Evolutionary conservation across 1,140 invertebrate species (phyloP).

Genomic region (Halesus radiatus): DNA sequence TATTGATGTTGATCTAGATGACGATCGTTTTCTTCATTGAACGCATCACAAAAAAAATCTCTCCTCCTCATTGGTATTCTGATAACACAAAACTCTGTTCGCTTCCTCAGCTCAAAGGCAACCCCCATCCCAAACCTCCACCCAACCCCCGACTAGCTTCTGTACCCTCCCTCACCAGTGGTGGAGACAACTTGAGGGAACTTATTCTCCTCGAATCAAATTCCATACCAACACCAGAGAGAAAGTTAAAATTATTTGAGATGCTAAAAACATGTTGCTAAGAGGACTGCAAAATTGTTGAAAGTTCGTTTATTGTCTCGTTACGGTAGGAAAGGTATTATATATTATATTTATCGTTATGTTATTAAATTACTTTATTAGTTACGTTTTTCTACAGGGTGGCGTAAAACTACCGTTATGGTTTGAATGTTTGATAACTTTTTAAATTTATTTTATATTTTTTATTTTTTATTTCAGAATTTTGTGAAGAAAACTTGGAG

Average conservation of each 20-base stretch:
- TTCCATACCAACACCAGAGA: neutral
- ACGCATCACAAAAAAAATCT: constrained; percentile 52
- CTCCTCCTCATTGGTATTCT: constrained; percentile 57
- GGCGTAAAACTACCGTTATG: no score
- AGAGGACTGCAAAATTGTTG: neutral
- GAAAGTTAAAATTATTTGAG: neutral
- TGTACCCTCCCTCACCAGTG: constrained; percentile 19
- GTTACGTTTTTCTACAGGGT: no score
- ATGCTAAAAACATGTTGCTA: neutral
- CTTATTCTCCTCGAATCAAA: neutral
- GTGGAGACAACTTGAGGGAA: constrained; percentile 26
- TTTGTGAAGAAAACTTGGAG: no score
- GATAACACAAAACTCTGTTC: constrained; percentile 56
- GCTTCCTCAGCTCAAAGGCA: constrained; percentile 56
- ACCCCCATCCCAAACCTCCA: constrained; percentile 16
- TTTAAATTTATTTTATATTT: no score
- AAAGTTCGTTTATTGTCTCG: no score
- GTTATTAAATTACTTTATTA: no score
- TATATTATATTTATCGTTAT: no score
- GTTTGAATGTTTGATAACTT: no score
- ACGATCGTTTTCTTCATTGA: constrained; percentile 47
- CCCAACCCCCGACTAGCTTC: constrained; percentile 25
- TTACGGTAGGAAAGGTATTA: no score
- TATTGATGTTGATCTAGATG: constrained; percentile 44
- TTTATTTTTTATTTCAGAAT: no score